Conservation (phyloP, 2,797 vertebrate species). For the Halcyon chelicuti region DNA sequence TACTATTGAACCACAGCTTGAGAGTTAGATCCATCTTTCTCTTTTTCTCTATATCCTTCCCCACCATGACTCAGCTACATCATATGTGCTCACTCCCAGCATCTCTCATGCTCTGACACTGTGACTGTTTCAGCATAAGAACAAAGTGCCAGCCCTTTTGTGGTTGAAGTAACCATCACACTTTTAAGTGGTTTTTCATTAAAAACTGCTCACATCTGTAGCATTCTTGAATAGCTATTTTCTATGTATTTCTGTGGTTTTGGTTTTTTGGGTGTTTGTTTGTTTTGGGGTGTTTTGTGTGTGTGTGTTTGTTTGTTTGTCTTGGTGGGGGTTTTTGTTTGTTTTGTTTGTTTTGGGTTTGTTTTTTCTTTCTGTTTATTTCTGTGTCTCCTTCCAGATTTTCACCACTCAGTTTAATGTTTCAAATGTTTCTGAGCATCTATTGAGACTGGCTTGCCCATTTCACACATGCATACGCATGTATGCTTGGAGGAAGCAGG, state of each 20-base stretch:
- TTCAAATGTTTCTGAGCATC: not conserved
- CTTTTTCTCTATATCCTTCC: not conserved
- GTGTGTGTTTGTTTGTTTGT: no score
- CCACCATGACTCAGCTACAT: not conserved
- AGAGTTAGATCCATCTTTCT: not conserved
- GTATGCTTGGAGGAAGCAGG: fast-evolving
- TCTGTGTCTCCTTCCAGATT: not conserved
- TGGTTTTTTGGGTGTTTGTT: no score
- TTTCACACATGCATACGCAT: fast-evolving
- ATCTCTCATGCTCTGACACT: not conserved
- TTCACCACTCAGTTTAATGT: not conserved
- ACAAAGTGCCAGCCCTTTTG: not conserved
- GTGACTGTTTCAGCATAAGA: not conserved
- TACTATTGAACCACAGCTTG: not conserved
- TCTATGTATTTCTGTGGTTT: not conserved
- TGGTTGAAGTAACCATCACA: not conserved
- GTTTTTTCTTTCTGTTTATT: not conserved
- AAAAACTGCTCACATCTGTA: not conserved
- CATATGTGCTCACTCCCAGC: not conserved
- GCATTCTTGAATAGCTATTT: not conserved
- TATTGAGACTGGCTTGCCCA: not conserved
- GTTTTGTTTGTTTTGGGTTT: no score
- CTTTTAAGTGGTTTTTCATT: not conserved
- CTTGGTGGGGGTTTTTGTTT: not conserved
- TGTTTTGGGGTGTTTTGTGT: no score